Evolutionary conservation across 2,888 invertebrate genomes (phyloP), one percentile per base, ranked within the genome.

Genomic region (Taenaris catops): DNA sequence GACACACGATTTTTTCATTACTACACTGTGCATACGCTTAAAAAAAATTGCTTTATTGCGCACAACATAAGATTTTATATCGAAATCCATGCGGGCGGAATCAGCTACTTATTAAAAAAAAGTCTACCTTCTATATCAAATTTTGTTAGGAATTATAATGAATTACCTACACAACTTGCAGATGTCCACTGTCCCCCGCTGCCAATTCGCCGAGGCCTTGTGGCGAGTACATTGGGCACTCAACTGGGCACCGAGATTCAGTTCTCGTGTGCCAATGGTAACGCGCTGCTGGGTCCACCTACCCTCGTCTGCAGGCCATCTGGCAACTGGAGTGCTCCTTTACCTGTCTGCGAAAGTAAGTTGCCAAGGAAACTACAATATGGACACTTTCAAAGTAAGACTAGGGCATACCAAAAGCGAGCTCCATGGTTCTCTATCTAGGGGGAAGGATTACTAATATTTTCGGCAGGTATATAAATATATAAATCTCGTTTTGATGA

Each of bases 321-420:
- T 8, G 95, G 95, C 11, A 94, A 94, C 66, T 96, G 96, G 96
- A 94, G 94, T 52, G 91, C 93, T 0, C 93, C 93, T 1, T 81
- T 94, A 42, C 95, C 95, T 3, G 91, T 93, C 24, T 95, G 95
- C 67, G 94, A 94, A 74, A 94, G 94, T 92, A 73, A 89, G 90
- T 80, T 14, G n/a, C n/a, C n/a, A n/a, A n/a, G n/a, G n/a, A n/a
- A n/a, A n/a, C n/a, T n/a, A n/a, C n/a, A n/a, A n/a, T n/a, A n/a
- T n/a, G n/a, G n/a, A n/a, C n/a, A n/a, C n/a, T n/a, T n/a, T n/a
- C n/a, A n/a, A n/a, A n/a, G n/a, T n/a, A n/a, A n/a, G n/a, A n/a
- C n/a, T n/a, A n/a, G n/a, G n/a, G n/a, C n/a, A n/a, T n/a, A n/a
- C n/a, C n/a, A n/a, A n/a, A n/a, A n/a, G n/a, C n/a, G n/a, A n/a